A percentile compares a stretch with the other conserved stretches of the same genome.
Conservation (phyloP, 2,797 vertebrate species). For the Clarias platycephalus region DNA sequence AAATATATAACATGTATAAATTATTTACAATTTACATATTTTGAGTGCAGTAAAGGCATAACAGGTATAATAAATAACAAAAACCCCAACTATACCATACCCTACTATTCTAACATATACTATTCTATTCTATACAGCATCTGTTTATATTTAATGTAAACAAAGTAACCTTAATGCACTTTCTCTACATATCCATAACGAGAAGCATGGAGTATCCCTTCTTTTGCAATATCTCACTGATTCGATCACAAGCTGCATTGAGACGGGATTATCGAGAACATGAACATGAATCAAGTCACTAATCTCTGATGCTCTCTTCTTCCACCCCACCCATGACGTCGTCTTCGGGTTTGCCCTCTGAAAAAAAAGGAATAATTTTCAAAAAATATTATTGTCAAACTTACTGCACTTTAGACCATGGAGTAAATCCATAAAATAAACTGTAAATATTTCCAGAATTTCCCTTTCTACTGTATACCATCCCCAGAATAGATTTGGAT, state of each 20-base stretch:
- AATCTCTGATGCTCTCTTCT: conserved; percentile 10
- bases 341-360: conserved; percentile 51
- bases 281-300: neutral
- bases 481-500: neutral
- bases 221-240: neutral
- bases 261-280: too few relatives aligned
- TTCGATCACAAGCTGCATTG: neutral
- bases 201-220: neutral
- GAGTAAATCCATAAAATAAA: neutral
- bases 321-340: conserved; percentile 13
- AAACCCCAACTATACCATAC: neutral
- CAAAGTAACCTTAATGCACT: neutral
- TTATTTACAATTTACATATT: conserved; percentile 24
- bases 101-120: neutral
- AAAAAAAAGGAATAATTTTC: neutral
- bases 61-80: neutral
- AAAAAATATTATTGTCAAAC: neutral
- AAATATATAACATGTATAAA: conserved; percentile 2
- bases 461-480: neutral
- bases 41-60: neutral
- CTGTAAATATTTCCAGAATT: neutral
- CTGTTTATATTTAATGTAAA: neutral
- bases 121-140: neutral
- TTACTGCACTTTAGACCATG: neutral
- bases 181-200: neutral